These are phyloP conservation scores for Petrocephalus microphthalmus DNA, from an alignment of 2,113 vertebrate species.

Conservation along the genomic window DNA sequence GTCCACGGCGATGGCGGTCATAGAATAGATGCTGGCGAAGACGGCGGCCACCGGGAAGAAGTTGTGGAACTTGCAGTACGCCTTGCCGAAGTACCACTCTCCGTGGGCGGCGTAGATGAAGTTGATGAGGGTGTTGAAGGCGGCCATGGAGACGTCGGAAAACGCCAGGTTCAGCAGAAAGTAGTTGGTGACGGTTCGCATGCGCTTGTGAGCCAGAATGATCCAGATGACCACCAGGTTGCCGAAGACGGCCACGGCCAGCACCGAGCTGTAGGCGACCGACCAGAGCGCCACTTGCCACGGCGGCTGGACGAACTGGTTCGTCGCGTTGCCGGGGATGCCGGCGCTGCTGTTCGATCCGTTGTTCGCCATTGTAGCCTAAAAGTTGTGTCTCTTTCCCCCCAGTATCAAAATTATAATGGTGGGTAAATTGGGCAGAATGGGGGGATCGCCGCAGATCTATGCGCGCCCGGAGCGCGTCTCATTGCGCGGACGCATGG, in stretches of 20 bases:
- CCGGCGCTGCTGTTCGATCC: slow-evolving; percentile 58
- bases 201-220: slow-evolving; percentile 90
- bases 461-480: background rate
- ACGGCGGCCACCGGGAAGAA: slow-evolving; percentile 94
- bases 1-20: slow-evolving; percentile 95
- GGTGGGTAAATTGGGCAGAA: background rate
- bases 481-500: background rate
- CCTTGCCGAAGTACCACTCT: slow-evolving; percentile 93
- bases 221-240: slow-evolving; percentile 96
- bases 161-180: slow-evolving; percentile 91
- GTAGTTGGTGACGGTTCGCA: slow-evolving; percentile 94
- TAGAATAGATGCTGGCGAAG: slow-evolving; percentile 98
- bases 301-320: slow-evolving; percentile 83
- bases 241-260: slow-evolving; percentile 86
- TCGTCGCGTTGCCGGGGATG: slow-evolving; percentile 66
- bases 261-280: slow-evolving; percentile 78
- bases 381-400: background rate
- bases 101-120: slow-evolving; percentile 86
- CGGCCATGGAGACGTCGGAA: slow-evolving; percentile 91
- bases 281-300: slow-evolving; percentile 94
- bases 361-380: slow-evolving; percentile 51
- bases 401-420: background rate
- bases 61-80: slow-evolving; percentile 96
- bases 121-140: slow-evolving; percentile 90
- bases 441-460: background rate